Evolutionary conservation across 2,113 vertebrate species (phyloP), one percentile per base, ranked within the genome.

Genomic region (Diphyllodes magnificus): DNA sequence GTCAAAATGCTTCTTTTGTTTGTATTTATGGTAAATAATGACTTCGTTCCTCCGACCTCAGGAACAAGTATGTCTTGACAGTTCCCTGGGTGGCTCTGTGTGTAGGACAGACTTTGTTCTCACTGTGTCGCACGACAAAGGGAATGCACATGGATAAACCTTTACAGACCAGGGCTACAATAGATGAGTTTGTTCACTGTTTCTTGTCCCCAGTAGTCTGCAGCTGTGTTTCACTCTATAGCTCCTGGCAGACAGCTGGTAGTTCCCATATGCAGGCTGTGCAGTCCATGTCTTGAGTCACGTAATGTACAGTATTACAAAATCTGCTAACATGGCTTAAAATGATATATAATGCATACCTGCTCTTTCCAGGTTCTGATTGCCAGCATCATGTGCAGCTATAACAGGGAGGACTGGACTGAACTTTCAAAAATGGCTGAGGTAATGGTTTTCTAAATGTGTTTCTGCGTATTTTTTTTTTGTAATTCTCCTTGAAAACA

Each of bases 311-410:
- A 35, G 1, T 13, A 3, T 75, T 40, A 30, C 25, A 49, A 37
- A 66, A 40, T 20, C 21, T 31, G 20, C 33, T 81, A 45, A 45
- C 33, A 0, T 65, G 72, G 23, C 27, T 87, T 79, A 42, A 87
- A 93, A 63, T 60, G 7, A 39, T 70, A 10, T 22, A 15, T 78
- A 78, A 78, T 49, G n/a, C 22, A 7, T 84, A 1, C 93, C 10
- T 95, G n/a, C 75, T 71, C 45, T 95, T 96, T 96, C 37, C 96
- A 99, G 98, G 97, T 99, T 89, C 92, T 99, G 95, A 99, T 99
- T 90, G 98, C 99, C 35, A 99, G 99, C 86, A 98, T 99, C 86
- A 99, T 99, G 99, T 99, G 99, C 93, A 97, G 96, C 94, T 99
- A 99, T 90, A 99, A 97, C 97, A 98, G 97, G 84, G 97, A 98